These are phyloP conservation scores for Sylvietta virens DNA, from an alignment of 2,113 vertebrate species.

Conservation along the genomic window DNA sequence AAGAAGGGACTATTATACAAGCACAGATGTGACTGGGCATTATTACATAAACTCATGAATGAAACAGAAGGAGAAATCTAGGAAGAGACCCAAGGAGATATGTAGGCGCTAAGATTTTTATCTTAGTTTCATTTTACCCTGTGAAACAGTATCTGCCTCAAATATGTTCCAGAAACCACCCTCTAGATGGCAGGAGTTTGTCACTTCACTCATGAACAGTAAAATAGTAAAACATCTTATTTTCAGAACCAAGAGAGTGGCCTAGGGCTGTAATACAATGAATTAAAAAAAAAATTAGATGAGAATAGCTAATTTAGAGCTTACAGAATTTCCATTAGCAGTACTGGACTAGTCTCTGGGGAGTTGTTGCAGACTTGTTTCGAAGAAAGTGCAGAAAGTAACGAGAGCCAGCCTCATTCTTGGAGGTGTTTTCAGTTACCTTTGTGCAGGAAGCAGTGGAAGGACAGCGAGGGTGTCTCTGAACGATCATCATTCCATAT, in stretches of 20 bases:
- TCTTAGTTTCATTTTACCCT: neutral
- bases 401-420: neutral
- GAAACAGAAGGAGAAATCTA: neutral
- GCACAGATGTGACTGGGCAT: neutral
- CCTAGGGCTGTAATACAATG: neutral
- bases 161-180: neutral
- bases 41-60: neutral
- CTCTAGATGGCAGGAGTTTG: conserved; percentile 46
- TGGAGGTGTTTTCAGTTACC: neutral
- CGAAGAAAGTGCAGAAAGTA: neutral
- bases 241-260: neutral
- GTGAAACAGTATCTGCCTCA: neutral
- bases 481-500: neutral
- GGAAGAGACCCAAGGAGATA: neutral
- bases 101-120: neutral
- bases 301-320: neutral
- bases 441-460: neutral
- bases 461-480: neutral
- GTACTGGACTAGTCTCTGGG: neutral
- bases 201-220: neutral
- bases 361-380: neutral
- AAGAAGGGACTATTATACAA: neutral
- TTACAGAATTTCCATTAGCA: neutral
- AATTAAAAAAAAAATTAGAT: neutral
- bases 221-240: neutral